These are phyloP conservation scores for Sceloporus undulatus DNA, from an alignment of 2,113 vertebrate species.

Conservation along the genomic window DNA sequence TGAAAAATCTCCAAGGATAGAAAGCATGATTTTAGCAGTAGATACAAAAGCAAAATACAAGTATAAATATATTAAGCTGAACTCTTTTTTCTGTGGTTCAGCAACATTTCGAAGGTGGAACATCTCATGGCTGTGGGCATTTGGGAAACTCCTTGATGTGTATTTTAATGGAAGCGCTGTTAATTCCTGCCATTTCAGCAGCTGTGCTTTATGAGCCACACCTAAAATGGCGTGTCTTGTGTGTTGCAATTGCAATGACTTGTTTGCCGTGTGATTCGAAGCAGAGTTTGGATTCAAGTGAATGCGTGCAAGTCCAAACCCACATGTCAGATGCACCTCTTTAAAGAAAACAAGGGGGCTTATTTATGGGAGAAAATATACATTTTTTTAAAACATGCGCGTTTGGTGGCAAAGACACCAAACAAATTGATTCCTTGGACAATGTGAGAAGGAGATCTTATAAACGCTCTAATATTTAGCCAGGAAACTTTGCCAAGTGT, in stretches of 20 bases:
- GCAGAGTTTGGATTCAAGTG: slow-evolving; percentile 6
- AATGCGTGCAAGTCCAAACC: not conserved
- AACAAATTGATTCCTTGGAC: not conserved
- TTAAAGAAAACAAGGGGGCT: not conserved
- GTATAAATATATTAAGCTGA: not conserved
- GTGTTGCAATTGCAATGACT: not conserved
- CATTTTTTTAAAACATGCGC: not conserved
- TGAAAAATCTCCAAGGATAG: not conserved
- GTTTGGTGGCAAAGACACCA: not conserved
- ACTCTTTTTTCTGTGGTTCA: not conserved
- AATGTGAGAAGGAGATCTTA: not conserved
- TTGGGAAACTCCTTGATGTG: not conserved
- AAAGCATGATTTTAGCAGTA: not conserved
- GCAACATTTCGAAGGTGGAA: not conserved
- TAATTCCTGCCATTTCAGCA: slow-evolving; percentile 18
- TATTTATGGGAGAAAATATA: not conserved
- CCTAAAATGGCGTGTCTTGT: slow-evolving; percentile 27
- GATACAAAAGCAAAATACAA: not conserved
- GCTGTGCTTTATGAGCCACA: not conserved
- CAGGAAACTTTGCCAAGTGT: not conserved
- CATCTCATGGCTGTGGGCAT: not conserved
- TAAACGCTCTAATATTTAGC: not conserved
- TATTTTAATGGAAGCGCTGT: slow-evolving; percentile 6
- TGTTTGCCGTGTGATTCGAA: slow-evolving; percentile 15
- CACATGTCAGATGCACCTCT: not conserved